phyloP scores from a whole-genome alignment of 2,888 invertebrate species.

The Macaria liturata region DNA sequence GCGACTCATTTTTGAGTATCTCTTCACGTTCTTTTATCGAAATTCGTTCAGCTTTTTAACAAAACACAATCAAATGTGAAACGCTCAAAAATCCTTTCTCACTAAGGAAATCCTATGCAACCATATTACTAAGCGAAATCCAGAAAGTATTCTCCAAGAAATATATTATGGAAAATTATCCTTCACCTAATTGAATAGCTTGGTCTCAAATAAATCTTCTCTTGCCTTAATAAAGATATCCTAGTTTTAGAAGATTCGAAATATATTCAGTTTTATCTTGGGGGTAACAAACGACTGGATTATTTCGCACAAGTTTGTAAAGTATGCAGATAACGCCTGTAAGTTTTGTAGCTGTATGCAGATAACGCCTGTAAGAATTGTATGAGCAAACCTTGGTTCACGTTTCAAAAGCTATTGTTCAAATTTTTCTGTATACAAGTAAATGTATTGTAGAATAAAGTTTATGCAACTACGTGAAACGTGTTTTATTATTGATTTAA shows the following conservation, averaged over 20 bases:
- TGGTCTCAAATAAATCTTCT: slow-evolving; percentile 47
- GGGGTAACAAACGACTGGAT: slow-evolving; percentile 40
- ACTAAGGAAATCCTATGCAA: slow-evolving; percentile 11
- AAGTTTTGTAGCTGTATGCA: not conserved
- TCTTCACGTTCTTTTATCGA: no score
- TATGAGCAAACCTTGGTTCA: no score
- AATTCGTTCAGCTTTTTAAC: no score
- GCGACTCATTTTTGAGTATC: no score
- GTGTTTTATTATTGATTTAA: no score
- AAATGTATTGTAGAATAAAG: no score
- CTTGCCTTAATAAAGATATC: slow-evolving; percentile 51
- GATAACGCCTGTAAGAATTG: no score
- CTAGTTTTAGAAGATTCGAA: slow-evolving; percentile 54
- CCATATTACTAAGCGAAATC: slow-evolving; percentile 22
- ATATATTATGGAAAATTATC: slow-evolving; percentile 47
- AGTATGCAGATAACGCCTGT: no score
- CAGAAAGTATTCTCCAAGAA: slow-evolving; percentile 30
- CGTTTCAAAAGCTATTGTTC: no score
- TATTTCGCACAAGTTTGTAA: slow-evolving; percentile 26
- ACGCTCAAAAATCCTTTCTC: slow-evolving; percentile 9
- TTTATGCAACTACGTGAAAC: no score
- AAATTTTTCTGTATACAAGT: no score
- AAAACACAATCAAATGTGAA: not conserved
- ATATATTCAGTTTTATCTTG: slow-evolving; percentile 59
- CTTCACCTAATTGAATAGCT: slow-evolving; percentile 49